Evolutionary conservation across 2,888 invertebrate genomes (phyloP).

Genomic region (Lamellibrachia satsuma): DNA sequence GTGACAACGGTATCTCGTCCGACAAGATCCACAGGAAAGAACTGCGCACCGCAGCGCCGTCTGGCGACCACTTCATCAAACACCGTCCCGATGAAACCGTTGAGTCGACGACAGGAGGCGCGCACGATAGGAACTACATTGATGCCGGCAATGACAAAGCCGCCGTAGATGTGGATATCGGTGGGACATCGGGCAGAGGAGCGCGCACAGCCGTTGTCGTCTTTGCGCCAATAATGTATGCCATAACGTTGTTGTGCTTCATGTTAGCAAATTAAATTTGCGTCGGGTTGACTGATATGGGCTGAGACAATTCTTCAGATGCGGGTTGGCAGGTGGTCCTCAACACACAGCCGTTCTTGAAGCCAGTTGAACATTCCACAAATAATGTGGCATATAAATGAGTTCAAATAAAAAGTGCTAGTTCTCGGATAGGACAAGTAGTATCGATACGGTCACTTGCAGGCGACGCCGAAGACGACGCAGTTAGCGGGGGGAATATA

Average conservation of each 20-base stretch:
- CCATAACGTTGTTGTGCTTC: background rate
- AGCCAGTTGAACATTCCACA: background rate
- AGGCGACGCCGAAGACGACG: background rate
- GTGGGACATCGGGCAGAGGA: background rate
- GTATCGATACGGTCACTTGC: background rate
- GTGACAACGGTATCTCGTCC: background rate
- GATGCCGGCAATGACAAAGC: background rate
- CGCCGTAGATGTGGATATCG: background rate
- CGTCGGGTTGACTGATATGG: background rate
- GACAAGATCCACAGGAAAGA: background rate
- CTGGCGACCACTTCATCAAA: background rate
- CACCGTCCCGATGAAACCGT: slow-evolving; percentile 3
- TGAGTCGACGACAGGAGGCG: background rate
- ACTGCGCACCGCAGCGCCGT: background rate
- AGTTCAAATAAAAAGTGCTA: background rate
- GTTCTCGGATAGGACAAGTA: background rate
- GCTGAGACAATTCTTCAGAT: background rate
- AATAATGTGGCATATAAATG: background rate
- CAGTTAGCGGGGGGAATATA: background rate
- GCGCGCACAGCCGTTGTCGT: background rate
- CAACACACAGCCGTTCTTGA: background rate
- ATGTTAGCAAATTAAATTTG: background rate
- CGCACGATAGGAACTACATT: background rate
- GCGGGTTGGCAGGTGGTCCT: background rate
- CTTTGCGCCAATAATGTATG: background rate